Percentiles rank a stretch among this genome's conserved stretches.
Evolutionary conservation across 2,113 vertebrate genomes (phyloP).

Genomic region (Chlamydotis undulata): DNA sequence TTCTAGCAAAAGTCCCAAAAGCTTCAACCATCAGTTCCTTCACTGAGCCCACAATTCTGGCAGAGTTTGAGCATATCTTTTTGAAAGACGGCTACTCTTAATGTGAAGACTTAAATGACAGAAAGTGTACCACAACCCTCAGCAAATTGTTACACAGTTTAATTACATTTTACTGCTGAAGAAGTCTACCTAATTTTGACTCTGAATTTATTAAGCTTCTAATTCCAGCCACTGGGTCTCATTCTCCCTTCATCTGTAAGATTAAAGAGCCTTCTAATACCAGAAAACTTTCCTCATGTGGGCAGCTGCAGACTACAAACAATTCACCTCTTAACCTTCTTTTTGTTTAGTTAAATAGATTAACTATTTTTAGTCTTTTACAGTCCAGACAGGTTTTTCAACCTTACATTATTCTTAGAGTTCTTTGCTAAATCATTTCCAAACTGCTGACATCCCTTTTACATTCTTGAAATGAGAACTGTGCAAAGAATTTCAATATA

Average conservation of each 20-base stretch:
- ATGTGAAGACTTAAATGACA: background rate
- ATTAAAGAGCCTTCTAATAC: constrained; percentile 1
- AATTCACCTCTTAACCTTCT: constrained; percentile 1
- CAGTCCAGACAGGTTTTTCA: background rate
- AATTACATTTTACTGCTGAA: constrained; percentile 12
- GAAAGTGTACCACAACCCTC: background rate
- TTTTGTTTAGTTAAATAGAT: constrained; percentile 20
- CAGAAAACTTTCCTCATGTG: constrained; percentile 2
- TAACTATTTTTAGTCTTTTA: background rate
- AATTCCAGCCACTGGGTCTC: background rate
- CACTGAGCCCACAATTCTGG: background rate
- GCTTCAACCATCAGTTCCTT: background rate
- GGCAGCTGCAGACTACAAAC: constrained; percentile 1
- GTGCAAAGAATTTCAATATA: background rate
- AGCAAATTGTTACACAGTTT: background rate
- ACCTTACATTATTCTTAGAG: background rate
- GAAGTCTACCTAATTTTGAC: background rate
- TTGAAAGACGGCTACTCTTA: background rate
- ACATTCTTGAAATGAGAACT: background rate
- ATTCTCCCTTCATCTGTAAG: background rate
- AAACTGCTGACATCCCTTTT: background rate
- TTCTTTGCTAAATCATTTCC: background rate
- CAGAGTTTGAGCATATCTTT: background rate
- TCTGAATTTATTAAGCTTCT: constrained; percentile 23
- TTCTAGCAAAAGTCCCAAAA: background rate